Percentiles rank a stretch among this genome's conserved stretches.
Evolutionary conservation across 2,888 invertebrate genomes (phyloP).

Genomic region (Lasioglossum morio): DNA sequence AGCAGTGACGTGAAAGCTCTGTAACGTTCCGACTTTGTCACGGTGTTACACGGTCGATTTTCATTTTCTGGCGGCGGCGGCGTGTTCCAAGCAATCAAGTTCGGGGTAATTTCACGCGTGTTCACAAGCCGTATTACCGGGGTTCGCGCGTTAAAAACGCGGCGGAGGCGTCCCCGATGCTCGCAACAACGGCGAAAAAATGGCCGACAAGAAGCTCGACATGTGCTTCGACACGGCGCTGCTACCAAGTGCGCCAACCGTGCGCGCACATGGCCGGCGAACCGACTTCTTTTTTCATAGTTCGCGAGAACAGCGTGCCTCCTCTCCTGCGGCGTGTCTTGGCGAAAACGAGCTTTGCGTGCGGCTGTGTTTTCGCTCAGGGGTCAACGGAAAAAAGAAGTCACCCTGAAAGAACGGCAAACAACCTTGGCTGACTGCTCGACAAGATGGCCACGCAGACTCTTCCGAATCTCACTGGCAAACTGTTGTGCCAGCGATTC

Average conservation of each 20-base stretch:
- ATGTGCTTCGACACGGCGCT: constrained; percentile 67
- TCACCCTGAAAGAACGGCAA: constrained; percentile 20
- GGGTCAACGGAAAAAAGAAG: constrained; percentile 45
- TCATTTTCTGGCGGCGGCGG: constrained; percentile 19
- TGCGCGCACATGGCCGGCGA: constrained; percentile 70
- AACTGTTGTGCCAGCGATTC: background rate
- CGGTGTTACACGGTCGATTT: constrained; percentile 42
- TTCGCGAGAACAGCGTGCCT: constrained; percentile 47
- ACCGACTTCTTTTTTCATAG: constrained; percentile 51
- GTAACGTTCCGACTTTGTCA: constrained; percentile 37
- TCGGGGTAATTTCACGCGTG: constrained; percentile 58
- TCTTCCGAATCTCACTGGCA: background rate
- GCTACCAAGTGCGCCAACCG: constrained; percentile 68
- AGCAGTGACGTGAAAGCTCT: background rate
- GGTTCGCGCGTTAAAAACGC: constrained; percentile 41
- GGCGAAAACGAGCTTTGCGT: constrained; percentile 64
- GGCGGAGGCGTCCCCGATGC: constrained; percentile 47
- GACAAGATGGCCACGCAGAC: background rate
- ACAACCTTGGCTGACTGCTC: constrained; percentile 32
- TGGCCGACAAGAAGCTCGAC: constrained; percentile 62
- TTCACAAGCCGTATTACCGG: constrained; percentile 41
- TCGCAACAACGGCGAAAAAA: constrained; percentile 61
- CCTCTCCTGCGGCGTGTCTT: constrained; percentile 69
- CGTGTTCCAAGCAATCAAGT: constrained; percentile 51
- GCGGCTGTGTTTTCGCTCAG: constrained; percentile 66